Evolutionary conservation across 2,797 vertebrate species (phyloP).

Genomic region (Meda fulgida): DNA sequence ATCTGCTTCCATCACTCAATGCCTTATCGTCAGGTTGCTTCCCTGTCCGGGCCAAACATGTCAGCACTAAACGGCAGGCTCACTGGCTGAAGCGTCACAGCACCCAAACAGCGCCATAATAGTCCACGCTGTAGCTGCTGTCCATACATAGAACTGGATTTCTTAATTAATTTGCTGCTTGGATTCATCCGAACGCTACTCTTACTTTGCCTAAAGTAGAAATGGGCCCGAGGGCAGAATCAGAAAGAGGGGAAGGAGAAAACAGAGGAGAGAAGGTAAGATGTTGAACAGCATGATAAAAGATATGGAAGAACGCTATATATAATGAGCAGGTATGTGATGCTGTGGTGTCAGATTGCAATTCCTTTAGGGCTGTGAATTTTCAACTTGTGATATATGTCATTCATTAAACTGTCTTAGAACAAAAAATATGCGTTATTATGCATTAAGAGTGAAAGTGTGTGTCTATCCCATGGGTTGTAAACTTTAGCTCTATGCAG

Average conservation of each 20-base stretch:
- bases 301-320: not conserved
- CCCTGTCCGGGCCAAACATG: slow-evolving; percentile 67
- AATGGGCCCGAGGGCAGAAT: slow-evolving; percentile 68
- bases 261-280: slow-evolving; percentile 72
- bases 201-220: slow-evolving; percentile 12
- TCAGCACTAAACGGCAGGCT: slow-evolving; percentile 62
- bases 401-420: not conserved
- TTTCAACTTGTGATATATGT: not conserved
- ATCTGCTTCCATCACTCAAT: slow-evolving; percentile 69
- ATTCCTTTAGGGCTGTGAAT: not conserved
- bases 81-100: slow-evolving; percentile 55
- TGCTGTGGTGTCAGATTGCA: not conserved
- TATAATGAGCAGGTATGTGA: slow-evolving; percentile 9
- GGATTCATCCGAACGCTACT: slow-evolving; percentile 33
- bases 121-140: not conserved
- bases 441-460: not conserved
- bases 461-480: not conserved
- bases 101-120: slow-evolving; percentile 38
- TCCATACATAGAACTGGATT: slow-evolving; percentile 13
- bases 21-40: slow-evolving; percentile 69
- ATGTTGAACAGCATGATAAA: slow-evolving; percentile 10
- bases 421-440: not conserved
- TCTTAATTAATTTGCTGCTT: not conserved
- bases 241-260: slow-evolving; percentile 65
- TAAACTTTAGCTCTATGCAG: not conserved